These are phyloP conservation scores for Pangasius djambal DNA, from an alignment of 2,797 vertebrate species.

Conservation along the genomic window DNA sequence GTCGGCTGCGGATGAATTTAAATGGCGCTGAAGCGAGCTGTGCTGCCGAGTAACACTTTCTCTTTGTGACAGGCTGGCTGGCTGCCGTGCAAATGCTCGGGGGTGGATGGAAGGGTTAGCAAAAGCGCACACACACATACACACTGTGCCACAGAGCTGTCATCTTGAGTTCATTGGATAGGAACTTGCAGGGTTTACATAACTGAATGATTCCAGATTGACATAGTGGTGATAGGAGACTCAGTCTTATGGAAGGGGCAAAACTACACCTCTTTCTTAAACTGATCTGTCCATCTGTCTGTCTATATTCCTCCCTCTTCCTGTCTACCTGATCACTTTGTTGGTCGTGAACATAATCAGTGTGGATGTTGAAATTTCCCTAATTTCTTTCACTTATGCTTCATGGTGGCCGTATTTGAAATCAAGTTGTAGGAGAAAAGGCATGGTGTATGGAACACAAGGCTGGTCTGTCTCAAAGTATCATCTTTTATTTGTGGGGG, in stretches of 20 bases:
- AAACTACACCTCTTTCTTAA: background rate
- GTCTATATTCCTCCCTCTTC: background rate
- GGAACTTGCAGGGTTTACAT: conserved; percentile 44
- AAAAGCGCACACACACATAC: conserved; percentile 35
- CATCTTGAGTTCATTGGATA: conserved; percentile 55
- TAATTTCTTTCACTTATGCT: background rate
- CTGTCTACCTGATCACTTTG: background rate
- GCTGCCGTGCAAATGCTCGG: conserved; percentile 54
- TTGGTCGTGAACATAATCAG: background rate
- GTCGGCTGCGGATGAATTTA: conserved; percentile 60
- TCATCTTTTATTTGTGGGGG: background rate
- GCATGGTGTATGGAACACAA: background rate
- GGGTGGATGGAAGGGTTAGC: conserved; percentile 55
- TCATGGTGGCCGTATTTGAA: background rate
- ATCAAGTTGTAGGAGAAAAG: background rate
- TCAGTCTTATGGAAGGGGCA: background rate
- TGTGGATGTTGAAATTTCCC: background rate
- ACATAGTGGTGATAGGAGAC: background rate
- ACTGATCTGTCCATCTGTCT: conserved; percentile 7
- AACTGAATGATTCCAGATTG: conserved; percentile 41
- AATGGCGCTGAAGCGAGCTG: conserved; percentile 49
- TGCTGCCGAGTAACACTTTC: conserved; percentile 61
- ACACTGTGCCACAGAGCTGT: conserved; percentile 50
- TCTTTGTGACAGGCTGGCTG: conserved; percentile 63
- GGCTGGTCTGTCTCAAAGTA: background rate